A percentile compares a stretch with the other conserved stretches of the same genome.
These are phyloP conservation scores for Sialis fuliginosa DNA, from an alignment of 2,888 invertebrate species.

Conservation along the genomic window DNA sequence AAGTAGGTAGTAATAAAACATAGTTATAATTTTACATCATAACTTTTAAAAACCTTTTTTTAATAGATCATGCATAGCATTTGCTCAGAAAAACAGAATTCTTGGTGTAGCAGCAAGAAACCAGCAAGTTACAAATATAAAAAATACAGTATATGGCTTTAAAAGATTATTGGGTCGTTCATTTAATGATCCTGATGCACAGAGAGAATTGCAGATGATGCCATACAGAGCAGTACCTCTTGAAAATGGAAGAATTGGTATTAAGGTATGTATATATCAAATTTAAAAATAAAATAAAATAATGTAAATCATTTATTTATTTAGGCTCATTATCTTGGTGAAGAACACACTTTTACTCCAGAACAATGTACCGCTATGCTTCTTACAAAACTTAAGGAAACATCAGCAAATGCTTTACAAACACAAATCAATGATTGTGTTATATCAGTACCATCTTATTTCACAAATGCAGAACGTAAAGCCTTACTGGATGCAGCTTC, in stretches of 20 bases:
- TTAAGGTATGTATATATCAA: conserved; percentile 43
- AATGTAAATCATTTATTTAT: conserved; percentile 6
- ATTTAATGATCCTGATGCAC: conserved; percentile 74
- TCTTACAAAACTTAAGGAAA: conserved; percentile 89
- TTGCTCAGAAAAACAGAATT: conserved; percentile 80
- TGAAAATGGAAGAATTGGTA: conserved; percentile 66
- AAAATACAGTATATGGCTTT: conserved; percentile 88
- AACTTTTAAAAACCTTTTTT: too few relatives aligned
- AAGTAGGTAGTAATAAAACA: too few relatives aligned
- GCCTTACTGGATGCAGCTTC: conserved; percentile 81
- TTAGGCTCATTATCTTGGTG: conserved; percentile 68
- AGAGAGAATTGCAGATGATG: conserved; percentile 61
- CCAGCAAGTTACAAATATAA: conserved; percentile 92
- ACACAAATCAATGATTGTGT: conserved; percentile 90
- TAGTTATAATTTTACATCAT: neutral
- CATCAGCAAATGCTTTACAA: conserved; percentile 68
- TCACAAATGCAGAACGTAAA: conserved; percentile 84
- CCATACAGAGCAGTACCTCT: conserved; percentile 64
- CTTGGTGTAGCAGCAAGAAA: conserved; percentile 95
- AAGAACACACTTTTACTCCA: conserved; percentile 70
- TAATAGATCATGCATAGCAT: conserved; percentile 86
- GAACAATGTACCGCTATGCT: conserved; percentile 95
- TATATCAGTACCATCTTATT: conserved; percentile 86
- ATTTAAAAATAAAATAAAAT: conserved; percentile 5
- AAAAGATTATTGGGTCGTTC: conserved; percentile 85